Conservation (phyloP, 2,797 vertebrate genomes). For the Xenops minutus region DNA sequence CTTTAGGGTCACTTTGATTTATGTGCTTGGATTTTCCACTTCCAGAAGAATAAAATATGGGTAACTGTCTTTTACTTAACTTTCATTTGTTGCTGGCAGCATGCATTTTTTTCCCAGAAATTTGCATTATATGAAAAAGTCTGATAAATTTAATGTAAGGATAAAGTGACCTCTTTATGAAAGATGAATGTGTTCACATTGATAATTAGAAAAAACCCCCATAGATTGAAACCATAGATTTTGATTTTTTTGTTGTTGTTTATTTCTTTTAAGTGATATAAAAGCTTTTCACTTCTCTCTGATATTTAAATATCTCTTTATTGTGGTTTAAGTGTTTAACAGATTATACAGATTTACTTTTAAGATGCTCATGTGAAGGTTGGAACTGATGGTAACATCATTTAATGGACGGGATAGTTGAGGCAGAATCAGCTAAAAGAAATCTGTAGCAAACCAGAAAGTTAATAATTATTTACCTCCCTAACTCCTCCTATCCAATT, state of each 20-base stretch:
- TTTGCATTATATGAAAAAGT: not conserved
- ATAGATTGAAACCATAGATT: not conserved
- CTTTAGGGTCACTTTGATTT: slow-evolving; percentile 64
- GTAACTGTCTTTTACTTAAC: not conserved
- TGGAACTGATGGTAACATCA: not conserved
- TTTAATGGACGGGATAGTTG: not conserved
- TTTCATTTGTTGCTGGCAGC: not conserved
- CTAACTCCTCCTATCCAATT: not conserved
- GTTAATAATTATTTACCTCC: not conserved
- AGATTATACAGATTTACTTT: not conserved
- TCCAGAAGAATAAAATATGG: slow-evolving; percentile 43
- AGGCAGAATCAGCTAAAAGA: not conserved
- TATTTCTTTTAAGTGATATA: not conserved
- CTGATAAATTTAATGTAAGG: not conserved
- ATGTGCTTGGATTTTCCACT: slow-evolving; percentile 54
- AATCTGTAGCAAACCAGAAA: not conserved
- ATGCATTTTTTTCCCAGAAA: not conserved
- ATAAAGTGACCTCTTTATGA: not conserved
- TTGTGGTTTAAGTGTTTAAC: not conserved
- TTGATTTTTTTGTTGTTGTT: not conserved
- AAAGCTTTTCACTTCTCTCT: not conserved
- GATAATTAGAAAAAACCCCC: not conserved
- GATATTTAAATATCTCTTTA: not conserved
- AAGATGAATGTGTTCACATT: not conserved
- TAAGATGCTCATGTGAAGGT: not conserved